phyloP scores from a whole-genome alignment of 2,113 vertebrate genomes.

The Orycteropus afer region DNA sequence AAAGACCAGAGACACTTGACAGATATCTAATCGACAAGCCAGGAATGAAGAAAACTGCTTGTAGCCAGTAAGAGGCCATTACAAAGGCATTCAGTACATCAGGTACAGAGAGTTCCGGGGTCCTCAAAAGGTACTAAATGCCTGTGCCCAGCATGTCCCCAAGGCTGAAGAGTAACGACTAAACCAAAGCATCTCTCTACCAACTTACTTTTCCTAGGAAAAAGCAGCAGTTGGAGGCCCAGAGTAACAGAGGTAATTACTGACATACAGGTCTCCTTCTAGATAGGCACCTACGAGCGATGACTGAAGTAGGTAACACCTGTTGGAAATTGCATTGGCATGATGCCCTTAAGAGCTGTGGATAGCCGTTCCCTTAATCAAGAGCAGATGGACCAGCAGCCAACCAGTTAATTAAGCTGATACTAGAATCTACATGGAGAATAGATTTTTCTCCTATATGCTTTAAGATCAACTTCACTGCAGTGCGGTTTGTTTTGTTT shows the following conservation, averaged over 20 bases:
- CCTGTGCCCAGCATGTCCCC: neutral
- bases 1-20: neutral
- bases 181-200: neutral
- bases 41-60: neutral
- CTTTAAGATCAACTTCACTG: too few species aligned
- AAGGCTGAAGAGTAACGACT: neutral
- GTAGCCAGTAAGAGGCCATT: neutral
- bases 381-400: neutral
- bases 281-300: neutral
- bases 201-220: neutral
- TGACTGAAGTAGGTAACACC: neutral
- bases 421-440: neutral
- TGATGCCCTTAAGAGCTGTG: neutral
- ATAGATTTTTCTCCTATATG: neutral
- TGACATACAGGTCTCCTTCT: neutral
- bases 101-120: neutral
- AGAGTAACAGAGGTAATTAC: neutral
- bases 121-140: neutral
- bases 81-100: neutral
- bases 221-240: neutral
- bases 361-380: neutral
- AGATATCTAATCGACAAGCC: neutral
- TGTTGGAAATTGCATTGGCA: slow-evolving; percentile 3
- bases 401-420: neutral
- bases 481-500: too few species aligned